Evolutionary conservation across 2,113 vertebrate species (phyloP).

Genomic region (Hippocampus mohnikei): DNA sequence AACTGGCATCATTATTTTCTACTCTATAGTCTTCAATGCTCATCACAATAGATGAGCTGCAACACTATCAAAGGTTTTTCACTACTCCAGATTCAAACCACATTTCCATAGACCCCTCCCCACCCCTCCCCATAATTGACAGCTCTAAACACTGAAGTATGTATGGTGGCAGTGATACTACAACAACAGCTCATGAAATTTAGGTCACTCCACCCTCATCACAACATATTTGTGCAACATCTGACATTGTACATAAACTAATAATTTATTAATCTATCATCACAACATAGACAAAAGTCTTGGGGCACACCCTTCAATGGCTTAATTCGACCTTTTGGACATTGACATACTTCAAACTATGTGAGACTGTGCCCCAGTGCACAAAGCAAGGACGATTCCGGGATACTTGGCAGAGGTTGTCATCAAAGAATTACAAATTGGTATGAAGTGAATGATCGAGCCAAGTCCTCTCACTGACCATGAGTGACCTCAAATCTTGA

Average conservation of each 20-base stretch:
- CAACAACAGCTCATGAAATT: conserved; percentile 3
- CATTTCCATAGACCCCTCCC: neutral
- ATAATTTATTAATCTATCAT: neutral
- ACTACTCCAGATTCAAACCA: neutral
- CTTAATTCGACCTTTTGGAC: neutral
- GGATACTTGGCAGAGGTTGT: neutral
- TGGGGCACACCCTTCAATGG: neutral
- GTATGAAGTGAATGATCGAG: neutral
- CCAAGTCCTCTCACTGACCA: neutral
- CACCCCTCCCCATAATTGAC: neutral
- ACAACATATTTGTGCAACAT: neutral
- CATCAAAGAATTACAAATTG: neutral
- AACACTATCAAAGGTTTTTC: neutral
- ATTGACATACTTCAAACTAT: neutral
- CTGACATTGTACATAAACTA: neutral
- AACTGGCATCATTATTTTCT: conserved; percentile 23
- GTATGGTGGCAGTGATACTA: neutral
- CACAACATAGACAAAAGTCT: neutral
- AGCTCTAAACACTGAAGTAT: neutral
- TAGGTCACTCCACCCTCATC: conserved; percentile 33
- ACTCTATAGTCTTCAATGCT: conserved; percentile 4
- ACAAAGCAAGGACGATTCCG: neutral
- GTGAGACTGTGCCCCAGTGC: neutral
- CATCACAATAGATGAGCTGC: neutral
- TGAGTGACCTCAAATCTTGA: neutral